Percentiles rank a stretch among this genome's conserved stretches.
Conservation (phyloP, 2,797 vertebrate species). For the Girardinus metallicus region DNA sequence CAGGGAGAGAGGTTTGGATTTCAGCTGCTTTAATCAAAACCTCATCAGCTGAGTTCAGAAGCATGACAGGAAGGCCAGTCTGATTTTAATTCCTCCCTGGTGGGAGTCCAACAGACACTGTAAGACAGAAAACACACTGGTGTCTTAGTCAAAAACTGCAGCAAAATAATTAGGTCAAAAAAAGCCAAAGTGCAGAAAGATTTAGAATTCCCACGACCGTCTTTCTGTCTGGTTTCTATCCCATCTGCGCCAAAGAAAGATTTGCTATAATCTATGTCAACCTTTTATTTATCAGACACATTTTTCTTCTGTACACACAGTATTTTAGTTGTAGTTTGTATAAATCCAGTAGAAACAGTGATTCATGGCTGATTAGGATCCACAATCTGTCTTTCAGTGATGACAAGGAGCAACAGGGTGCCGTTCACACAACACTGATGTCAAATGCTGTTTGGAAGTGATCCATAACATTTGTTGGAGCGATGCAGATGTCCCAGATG, state of each 20-base stretch:
- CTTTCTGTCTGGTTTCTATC: constrained; percentile 2
- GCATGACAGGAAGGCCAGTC: constrained; percentile 22
- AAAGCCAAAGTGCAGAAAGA: constrained; percentile 26
- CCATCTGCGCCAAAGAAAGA: not conserved
- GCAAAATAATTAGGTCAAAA: constrained; percentile 44
- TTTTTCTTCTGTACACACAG: constrained; percentile 9
- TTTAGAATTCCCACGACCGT: constrained; percentile 9
- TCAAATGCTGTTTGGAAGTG: constrained; percentile 41
- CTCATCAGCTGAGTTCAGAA: constrained; percentile 44
- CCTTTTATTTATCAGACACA: constrained; percentile 6
- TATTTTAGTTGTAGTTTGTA: constrained; percentile 20
- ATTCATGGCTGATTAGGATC: constrained; percentile 50
- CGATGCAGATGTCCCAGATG: constrained; percentile 7
- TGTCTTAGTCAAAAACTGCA: constrained; percentile 23
- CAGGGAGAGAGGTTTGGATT: constrained; percentile 52
- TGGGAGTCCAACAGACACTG: constrained; percentile 35
- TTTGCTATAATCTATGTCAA: not conserved
- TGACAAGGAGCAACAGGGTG: constrained; percentile 45
- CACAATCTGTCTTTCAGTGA: constrained; percentile 59
- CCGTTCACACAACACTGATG: constrained; percentile 48
- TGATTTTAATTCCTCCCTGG: constrained; percentile 31
- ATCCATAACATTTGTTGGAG: constrained; percentile 50
- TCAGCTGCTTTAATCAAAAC: constrained; percentile 55
- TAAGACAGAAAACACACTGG: constrained; percentile 26
- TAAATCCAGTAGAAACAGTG: constrained; percentile 31